Percentiles rank a stretch among this genome's conserved stretches.
phyloP scores from a whole-genome alignment of 2,797 vertebrate genomes.

The Cirrhinus mrigala region DNA sequence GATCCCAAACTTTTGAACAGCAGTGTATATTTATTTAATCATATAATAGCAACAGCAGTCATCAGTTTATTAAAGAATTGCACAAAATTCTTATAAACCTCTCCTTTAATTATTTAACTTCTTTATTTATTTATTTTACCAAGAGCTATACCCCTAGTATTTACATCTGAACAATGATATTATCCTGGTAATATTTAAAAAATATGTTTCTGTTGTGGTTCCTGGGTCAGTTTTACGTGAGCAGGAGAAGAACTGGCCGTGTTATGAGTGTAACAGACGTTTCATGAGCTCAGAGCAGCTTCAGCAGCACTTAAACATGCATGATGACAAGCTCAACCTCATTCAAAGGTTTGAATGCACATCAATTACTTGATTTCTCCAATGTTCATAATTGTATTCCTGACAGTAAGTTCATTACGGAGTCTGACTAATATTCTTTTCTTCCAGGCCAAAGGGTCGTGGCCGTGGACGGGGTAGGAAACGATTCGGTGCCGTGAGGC shows the following conservation, averaged over 20 bases:
- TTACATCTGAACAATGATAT: neutral
- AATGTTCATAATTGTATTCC: neutral
- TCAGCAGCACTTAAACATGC: slow-evolving; percentile 97
- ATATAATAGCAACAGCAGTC: neutral
- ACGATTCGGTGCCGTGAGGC: slow-evolving; percentile 89
- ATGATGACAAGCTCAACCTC: slow-evolving; percentile 94
- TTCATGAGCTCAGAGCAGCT: slow-evolving; percentile 97
- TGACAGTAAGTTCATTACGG: neutral
- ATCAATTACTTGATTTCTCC: neutral
- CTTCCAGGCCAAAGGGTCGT: slow-evolving; percentile 87
- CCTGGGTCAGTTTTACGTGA: slow-evolving; percentile 87
- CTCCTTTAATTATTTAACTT: too few species aligned
- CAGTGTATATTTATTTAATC: neutral
- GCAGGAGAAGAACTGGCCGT: slow-evolving; percentile 98
- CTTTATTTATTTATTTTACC: neutral
- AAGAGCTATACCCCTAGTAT: neutral
- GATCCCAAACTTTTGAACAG: too few species aligned
- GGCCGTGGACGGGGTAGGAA: slow-evolving; percentile 91
- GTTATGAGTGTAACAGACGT: slow-evolving; percentile 95
- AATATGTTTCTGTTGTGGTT: neutral
- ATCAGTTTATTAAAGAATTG: neutral
- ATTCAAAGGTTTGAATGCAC: slow-evolving; percentile 84
- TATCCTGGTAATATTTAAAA: neutral
- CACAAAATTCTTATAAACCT: neutral
- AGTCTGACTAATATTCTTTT: neutral